Conservation (phyloP, 2,797 vertebrate species). For the Microctenopoma lineatum region DNA sequence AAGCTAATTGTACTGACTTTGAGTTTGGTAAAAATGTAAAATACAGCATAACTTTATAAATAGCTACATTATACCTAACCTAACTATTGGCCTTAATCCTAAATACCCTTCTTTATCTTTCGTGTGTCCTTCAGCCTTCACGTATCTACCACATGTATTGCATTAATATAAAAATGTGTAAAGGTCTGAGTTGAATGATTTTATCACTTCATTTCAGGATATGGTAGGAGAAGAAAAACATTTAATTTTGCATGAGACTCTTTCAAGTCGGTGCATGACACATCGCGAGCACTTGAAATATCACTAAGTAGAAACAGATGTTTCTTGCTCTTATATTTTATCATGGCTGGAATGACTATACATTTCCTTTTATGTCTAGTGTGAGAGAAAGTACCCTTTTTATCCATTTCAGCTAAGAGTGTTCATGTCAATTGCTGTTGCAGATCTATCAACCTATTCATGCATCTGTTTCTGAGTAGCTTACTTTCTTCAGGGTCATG, state of each 20-base stretch:
- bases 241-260: constrained; percentile 4
- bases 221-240: not conserved
- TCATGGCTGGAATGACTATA: constrained; percentile 27
- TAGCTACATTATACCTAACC: not conserved
- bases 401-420: not conserved
- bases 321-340: constrained; percentile 36
- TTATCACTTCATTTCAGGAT: not conserved
- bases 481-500: not conserved
- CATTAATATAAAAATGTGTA: not conserved
- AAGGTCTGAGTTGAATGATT: constrained; percentile 13
- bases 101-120: not conserved
- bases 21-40: constrained; percentile 11
- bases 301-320: constrained; percentile 68
- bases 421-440: not conserved
- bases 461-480: constrained; percentile 2
- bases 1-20: constrained; percentile 24
- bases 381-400: constrained; percentile 2
- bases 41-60: constrained; percentile 8
- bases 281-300: constrained; percentile 26
- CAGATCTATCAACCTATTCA: not conserved
- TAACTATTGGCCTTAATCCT: not conserved
- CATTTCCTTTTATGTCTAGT: constrained; percentile 20
- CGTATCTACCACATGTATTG: not conserved
- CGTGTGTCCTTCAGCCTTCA: not conserved
- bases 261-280: constrained; percentile 35